These are phyloP conservation scores for Emys orbicularis DNA, from an alignment of 2,797 vertebrate species.

Conservation along the genomic window DNA sequence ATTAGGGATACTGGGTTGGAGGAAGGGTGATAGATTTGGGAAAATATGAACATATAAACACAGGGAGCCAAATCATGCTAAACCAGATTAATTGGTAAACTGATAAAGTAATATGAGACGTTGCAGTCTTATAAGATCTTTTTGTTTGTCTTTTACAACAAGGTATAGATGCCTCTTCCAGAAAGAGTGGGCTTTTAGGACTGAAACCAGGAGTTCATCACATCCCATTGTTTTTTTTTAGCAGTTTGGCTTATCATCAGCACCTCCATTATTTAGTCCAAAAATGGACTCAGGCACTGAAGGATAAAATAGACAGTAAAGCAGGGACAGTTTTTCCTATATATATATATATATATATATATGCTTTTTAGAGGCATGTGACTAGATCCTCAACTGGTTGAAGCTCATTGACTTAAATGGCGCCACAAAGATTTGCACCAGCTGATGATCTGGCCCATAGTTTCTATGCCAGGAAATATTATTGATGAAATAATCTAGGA, in stretches of 20 bases:
- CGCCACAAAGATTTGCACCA: conserved; percentile 2
- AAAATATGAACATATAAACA: not conserved
- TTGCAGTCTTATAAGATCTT: not conserved
- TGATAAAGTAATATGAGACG: not conserved
- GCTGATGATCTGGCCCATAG: conserved; percentile 20
- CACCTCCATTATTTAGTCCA: not conserved
- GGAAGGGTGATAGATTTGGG: not conserved
- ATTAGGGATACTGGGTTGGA: not conserved
- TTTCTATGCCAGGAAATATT: not conserved
- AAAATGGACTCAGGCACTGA: not conserved
- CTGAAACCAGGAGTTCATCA: conserved; percentile 51
- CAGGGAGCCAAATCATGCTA: not conserved
- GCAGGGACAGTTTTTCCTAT: not conserved
- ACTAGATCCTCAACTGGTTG: conserved; percentile 1
- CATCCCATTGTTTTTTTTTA: not conserved
- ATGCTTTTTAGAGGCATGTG: not conserved
- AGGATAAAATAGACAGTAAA: not conserved
- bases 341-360: not conserved
- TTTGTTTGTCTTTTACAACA: not conserved
- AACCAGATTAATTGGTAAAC: not conserved
- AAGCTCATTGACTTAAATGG: not conserved
- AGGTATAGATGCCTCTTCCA: not conserved
- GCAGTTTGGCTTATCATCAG: not conserved
- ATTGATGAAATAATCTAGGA: not conserved
- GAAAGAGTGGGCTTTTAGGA: conserved; percentile 46